Evolutionary conservation across 2,888 invertebrate genomes (phyloP), one percentile per base, ranked within the genome.

Genomic region (Noctuana brunneofusca): DNA sequence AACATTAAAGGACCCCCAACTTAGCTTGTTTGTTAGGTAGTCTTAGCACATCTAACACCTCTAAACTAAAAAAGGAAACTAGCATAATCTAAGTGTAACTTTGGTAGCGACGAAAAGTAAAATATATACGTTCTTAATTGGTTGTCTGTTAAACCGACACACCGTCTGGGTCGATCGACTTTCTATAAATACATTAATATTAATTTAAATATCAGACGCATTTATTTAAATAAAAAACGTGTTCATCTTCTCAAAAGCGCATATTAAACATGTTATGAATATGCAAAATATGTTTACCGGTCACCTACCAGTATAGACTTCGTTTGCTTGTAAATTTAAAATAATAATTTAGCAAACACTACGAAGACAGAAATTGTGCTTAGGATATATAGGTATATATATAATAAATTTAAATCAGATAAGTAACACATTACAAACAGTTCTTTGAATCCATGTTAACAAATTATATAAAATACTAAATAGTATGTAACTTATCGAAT

Each of bases 121-220:
- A 27, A 49, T n/a, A 24, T 53, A 18, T 20, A 20, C 0, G 12
- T 32, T 27, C 16, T 11, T 32, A 18, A 20, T 35, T 20, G 8
- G 38, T 8, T 12, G n/a, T 14, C 30, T 8, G 57, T 58, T n/a
- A 9, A 30, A n/a, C 16, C 38, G 54, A 24, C 60, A 18, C 16
- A 48, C 46, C 35, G 60, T 55, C 60, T 62, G 38, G 48, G n/a
- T 55, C 49, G 60, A 62, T 38, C 49, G 54, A 49, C 54, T 62
- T 55, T 62, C 60, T 49, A 60, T 54, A 38, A 49, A 60, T 48
- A 54, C 43, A 60, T 60, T 53, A 60, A 60, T 54, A 38, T 60
- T 54, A 53, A 59, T 59, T 53, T 32, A 46, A 46, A 59, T 12
- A 18, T 22, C 16, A 59, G 50, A 53, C 53, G 32, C 59, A 59